Evolutionary conservation across 1,140 invertebrate species (phyloP).

Genomic region (Platorchestia sp.): DNA sequence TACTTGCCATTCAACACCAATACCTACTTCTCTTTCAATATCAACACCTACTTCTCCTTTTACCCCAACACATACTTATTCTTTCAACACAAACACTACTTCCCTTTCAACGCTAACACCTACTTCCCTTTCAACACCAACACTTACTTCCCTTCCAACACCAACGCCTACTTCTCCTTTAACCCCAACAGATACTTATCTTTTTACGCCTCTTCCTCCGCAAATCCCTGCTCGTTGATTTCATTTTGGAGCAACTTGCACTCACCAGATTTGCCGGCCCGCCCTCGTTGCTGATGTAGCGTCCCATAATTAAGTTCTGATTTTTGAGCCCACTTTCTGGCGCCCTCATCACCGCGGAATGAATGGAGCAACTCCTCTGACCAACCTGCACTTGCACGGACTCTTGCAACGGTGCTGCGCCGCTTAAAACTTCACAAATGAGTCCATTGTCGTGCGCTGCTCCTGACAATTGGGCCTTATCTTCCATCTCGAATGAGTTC

Average conservation of each 20-base stretch:
- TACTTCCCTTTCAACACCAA: not conserved
- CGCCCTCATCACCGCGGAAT: not conserved
- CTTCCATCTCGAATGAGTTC: not conserved
- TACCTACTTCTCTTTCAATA: not conserved
- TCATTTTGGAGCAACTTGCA: not conserved
- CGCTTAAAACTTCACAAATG: not conserved
- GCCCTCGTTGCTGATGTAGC: not conserved
- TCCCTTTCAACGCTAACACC: not conserved
- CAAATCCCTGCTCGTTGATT: not conserved
- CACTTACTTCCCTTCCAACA: not conserved
- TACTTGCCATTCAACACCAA: not conserved
- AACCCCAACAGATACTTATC: too few relatives aligned
- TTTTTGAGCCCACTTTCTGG: not conserved
- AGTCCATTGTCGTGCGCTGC: not conserved
- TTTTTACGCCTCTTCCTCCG: too few relatives aligned
- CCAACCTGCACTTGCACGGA: not conserved
- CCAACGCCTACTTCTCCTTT: too few relatives aligned
- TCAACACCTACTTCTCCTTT: too few relatives aligned
- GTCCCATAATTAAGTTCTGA: not conserved
- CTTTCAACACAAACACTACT: too few relatives aligned
- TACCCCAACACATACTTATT: too few relatives aligned
- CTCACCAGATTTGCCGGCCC: too few relatives aligned
- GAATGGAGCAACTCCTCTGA: not conserved
- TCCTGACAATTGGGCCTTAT: not conserved
- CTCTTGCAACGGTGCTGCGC: not conserved